Evolutionary conservation across 2,113 vertebrate genomes (phyloP), one percentile per base, ranked within the genome.

Genomic region (Mesocricetus auratus): DNA sequence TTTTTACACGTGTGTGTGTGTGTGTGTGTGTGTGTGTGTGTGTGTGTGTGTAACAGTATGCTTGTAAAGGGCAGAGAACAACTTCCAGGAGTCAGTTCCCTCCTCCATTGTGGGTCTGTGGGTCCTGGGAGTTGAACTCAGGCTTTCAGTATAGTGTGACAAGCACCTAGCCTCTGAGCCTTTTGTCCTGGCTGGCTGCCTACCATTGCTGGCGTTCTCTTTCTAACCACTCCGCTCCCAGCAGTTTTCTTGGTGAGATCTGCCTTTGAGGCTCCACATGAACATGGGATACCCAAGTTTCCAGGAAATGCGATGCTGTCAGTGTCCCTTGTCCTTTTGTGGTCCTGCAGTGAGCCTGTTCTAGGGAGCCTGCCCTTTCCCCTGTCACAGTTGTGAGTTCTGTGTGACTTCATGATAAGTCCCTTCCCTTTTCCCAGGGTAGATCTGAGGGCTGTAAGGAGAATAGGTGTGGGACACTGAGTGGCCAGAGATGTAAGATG

Each of bases 401-500:
- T 24, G 13, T 47, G 7, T 13, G 53, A 91, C 69, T 58, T 10
- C 31, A 85, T 78, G 90, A 47, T 58, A 83, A 58, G 73, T 64
- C 3, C 73, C 33, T 56, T 92, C 39, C 50, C 19, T 53, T 13
- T 42, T 77, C 50, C 60, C 16, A 16, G 47, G 21, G 47, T 17
- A 53, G 79, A 69, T 94, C 39, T 9, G 13, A 53, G 60, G 33
- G 42, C 86, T 42, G 36, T 10, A 9, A 45, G 66, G 83, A 90
- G 58, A 88, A 39, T 58, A 45, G 39, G 71, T 69, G 91, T 58
- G 58, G 31, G 73, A 62, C 73, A 24, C 68, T 87, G 39, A 91
- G 71, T 21, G 68, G 85, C 33, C 47, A 21, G 82, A 86, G 66
- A 87, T 93, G 92, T 92, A 73, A 36, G 92, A 45, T 83, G 95